phyloP scores from a whole-genome alignment of 2,888 invertebrate genomes.

The Campoletis raptor region DNA sequence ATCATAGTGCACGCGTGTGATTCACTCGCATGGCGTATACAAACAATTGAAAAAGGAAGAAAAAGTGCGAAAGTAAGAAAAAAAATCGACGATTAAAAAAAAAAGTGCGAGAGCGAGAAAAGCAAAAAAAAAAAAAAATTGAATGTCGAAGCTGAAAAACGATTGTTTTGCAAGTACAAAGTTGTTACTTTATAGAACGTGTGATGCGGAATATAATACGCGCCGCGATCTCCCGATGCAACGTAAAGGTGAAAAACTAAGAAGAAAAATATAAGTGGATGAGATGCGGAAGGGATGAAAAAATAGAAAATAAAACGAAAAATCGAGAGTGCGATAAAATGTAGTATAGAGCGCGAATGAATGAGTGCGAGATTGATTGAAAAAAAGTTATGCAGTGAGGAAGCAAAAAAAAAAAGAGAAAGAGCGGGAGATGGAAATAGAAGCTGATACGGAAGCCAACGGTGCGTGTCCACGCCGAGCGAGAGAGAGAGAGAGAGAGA shows the following conservation, averaged over 20 bases:
- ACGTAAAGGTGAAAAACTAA: constrained; percentile 57
- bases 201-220: background rate
- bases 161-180: constrained; percentile 71
- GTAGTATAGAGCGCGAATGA: constrained; percentile 62
- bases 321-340: constrained; percentile 49
- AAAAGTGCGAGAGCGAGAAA: background rate
- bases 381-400: constrained; percentile 43
- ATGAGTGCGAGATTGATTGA: constrained; percentile 54
- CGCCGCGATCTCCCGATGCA: constrained; percentile 31
- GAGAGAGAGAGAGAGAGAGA: constrained; percentile 68
- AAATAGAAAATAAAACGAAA: constrained; percentile 1
- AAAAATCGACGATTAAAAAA: constrained; percentile 31
- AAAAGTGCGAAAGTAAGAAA: background rate
- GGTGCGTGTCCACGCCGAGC: constrained; percentile 67
- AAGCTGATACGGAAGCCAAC: constrained; percentile 57
- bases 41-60: constrained; percentile 34
- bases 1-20: constrained; percentile 40
- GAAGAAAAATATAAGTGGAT: constrained; percentile 21
- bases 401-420: constrained; percentile 52
- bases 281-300: constrained; percentile 33
- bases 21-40: constrained; percentile 18
- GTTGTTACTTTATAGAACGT: constrained; percentile 70
- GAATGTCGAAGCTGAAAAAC: background rate
- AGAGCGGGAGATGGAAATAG: constrained; percentile 41
- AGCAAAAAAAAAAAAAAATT: background rate